Evolutionary conservation across 2,888 invertebrate species (phyloP).

Genomic region (Epirrhoe alternata): DNA sequence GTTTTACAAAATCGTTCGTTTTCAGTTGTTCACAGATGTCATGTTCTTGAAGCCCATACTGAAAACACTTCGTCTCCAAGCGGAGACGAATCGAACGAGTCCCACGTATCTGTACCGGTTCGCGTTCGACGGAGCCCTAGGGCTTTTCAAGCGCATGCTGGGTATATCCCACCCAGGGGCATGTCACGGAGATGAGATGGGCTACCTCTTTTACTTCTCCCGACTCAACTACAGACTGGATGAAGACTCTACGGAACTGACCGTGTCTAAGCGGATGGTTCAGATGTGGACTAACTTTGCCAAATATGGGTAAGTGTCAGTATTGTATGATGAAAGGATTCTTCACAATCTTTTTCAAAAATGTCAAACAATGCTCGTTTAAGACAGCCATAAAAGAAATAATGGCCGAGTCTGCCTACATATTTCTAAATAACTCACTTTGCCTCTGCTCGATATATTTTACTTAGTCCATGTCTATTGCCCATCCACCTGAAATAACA

Average conservation of each 20-base stretch:
- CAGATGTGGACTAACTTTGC: conserved; percentile 88
- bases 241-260: conserved; percentile 84
- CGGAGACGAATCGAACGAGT: conserved; percentile 70
- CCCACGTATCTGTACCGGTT: conserved; percentile 87
- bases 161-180: conserved; percentile 86
- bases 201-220: conserved; percentile 87
- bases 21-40: conserved; percentile 86
- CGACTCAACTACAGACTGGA: conserved; percentile 86
- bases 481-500: too few species aligned
- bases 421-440: not conserved
- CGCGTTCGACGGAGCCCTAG: conserved; percentile 86
- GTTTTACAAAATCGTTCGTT: conserved; percentile 22
- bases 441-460: not conserved
- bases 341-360: not conserved
- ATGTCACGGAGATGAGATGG: conserved; percentile 88
- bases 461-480: too few species aligned
- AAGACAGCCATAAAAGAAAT: not conserved
- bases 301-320: conserved; percentile 83
- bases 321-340: not conserved
- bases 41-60: conserved; percentile 86
- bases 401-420: not conserved
- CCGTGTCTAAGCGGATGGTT: conserved; percentile 85
- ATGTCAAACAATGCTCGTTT: not conserved
- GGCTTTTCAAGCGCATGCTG: conserved; percentile 86
- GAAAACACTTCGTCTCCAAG: conserved; percentile 79